phyloP scores from a whole-genome alignment of 23 tunicate species.

The Diplosoma virens region DNA sequence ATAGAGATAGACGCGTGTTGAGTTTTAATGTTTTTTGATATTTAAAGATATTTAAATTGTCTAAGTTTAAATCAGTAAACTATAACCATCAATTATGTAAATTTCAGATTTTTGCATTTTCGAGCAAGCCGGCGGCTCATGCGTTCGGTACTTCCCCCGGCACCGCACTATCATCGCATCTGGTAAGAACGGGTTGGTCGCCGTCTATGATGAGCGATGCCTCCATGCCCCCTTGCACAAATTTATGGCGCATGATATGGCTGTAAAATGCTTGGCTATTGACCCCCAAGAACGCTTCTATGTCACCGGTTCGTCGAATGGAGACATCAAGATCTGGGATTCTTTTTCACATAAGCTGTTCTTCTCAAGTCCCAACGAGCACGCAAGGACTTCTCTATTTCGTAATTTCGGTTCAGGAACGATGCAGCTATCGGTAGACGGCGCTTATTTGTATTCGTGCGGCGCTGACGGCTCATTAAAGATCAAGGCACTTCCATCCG shows the following conservation, averaged over 20 bases:
- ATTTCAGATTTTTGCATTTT: slow-evolving; percentile 53
- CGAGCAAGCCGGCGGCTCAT: slow-evolving; percentile 69
- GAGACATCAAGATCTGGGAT: slow-evolving; percentile 85
- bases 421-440: slow-evolving; percentile 37
- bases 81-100: too few relatives aligned
- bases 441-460: slow-evolving; percentile 60
- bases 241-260: slow-evolving; percentile 74
- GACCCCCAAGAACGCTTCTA: slow-evolving; percentile 51
- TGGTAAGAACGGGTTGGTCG: slow-evolving; percentile 60
- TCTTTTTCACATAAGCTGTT: slow-evolving; percentile 39
- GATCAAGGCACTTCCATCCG: slow-evolving; percentile 59
- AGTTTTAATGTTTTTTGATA: too few relatives aligned
- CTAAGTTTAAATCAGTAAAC: too few relatives aligned
- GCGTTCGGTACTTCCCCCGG: slow-evolving; percentile 64
- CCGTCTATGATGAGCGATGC: slow-evolving; percentile 64
- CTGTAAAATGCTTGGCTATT: slow-evolving; percentile 63
- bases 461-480: slow-evolving; percentile 94
- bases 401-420: slow-evolving; percentile 85
- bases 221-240: slow-evolving; percentile 50
- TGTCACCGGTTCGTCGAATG: slow-evolving; percentile 80
- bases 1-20: neutral
- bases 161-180: slow-evolving; percentile 57
- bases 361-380: slow-evolving; percentile 41
- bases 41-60: too few relatives aligned
- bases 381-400: slow-evolving; percentile 73